Base-by-base conservation (phyloP, 2,888 invertebrate genomes). In the Tubulanus polymorphus region DNA sequence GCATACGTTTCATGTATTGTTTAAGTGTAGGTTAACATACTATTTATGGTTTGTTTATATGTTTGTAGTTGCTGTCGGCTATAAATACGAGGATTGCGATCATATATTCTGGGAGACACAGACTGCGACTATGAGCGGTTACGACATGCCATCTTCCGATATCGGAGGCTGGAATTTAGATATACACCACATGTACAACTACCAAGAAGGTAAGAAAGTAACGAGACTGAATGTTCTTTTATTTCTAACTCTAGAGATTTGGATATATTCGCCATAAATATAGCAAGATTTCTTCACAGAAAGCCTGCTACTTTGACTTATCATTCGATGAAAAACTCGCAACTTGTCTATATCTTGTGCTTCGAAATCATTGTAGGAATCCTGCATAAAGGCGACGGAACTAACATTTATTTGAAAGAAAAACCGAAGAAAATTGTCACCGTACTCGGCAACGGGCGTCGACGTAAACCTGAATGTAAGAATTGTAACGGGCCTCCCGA, bases 91-190 rank as follows among this genome's bases (percentile, higher is more conserved):
- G 15, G 88, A 87, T 8, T 96, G 97, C 78, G 82, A 37, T 85
- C 88, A 57, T 86, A 70, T 93, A 15, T 89, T 96, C 35, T 99
- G 97, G 97, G 92, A 93, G 68, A 91, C 91, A 2, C 91, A 93
- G 79, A 93, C 93, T 0, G 91, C 93, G 1, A 91, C 90, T 35
- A 81, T 99, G 68, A 91, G 93, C 79, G 96, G 96, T 25, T 94
- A 93, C 80, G 95, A 95, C 79, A 92, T 96, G 50, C 92, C 92
- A 72, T 94, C 95, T 63, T 93, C 96, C 0, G 94, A 95, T 76
- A 90, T 96, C 53, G 96, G 96, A 1, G 94, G 94, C 48, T 99
- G 96, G 96, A 94, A 96, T 51, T 82, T 99, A 53, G 92, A 97
- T 77, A 92, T 96, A 62, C 96, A 97, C 81, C 97, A 99, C 80